These are phyloP conservation scores for Rhincodon typus DNA, from an alignment of 2,797 vertebrate genomes.

Conservation along the genomic window DNA sequence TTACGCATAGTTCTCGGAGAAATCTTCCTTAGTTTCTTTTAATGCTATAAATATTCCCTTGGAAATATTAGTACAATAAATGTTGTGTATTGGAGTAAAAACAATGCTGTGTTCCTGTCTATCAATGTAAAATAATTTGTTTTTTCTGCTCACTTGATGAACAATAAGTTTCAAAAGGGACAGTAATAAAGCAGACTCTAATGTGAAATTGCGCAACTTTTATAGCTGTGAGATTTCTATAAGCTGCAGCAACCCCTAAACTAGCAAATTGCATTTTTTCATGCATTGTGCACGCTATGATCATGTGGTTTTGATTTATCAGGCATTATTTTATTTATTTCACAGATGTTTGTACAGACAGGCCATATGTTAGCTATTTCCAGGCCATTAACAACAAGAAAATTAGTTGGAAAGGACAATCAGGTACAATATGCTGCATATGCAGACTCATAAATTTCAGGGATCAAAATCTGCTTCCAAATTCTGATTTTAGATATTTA, in stretches of 20 bases:
- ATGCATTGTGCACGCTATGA: neutral
- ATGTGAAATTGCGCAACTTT: neutral
- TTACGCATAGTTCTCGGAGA: neutral
- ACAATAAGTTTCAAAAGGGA: neutral
- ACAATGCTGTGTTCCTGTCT: neutral
- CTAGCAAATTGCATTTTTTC: constrained; percentile 1
- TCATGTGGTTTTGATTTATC: neutral
- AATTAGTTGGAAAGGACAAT: neutral
- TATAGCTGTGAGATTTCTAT: neutral
- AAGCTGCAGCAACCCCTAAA: neutral
- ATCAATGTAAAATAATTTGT: neutral
- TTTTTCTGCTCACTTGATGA: neutral
- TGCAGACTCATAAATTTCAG: neutral
- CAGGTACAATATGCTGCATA: neutral
- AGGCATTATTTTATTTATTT: constrained; percentile 9
- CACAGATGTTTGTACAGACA: neutral
- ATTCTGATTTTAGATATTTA: neutral
- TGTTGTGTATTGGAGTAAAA: neutral
- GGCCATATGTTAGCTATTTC: constrained; percentile 16
- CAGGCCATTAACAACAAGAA: constrained; percentile 12
- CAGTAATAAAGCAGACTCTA: neutral
- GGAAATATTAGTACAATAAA: neutral
- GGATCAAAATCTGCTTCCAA: neutral
- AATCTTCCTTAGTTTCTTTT: neutral
- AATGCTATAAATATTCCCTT: neutral